These are phyloP conservation scores for Sabellastarte sp. DNA, from an alignment of 2,888 invertebrate species.

Conservation along the genomic window DNA sequence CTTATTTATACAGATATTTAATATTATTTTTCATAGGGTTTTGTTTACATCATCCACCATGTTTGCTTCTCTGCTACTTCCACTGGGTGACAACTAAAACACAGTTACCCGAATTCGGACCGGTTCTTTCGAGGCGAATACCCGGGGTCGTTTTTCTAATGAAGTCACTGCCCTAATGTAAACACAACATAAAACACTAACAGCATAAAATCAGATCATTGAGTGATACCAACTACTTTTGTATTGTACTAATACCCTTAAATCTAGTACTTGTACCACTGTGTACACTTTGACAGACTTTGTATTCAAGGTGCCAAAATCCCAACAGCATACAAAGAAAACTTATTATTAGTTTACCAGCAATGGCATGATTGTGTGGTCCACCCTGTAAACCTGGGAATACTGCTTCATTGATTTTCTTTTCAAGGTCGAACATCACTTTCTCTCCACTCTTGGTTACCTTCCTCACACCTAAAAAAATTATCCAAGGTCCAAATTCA, in stretches of 20 bases:
- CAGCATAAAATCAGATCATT: not conserved
- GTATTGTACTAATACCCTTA: not conserved
- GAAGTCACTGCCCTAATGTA: too few species aligned
- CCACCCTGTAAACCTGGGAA: conserved; percentile 96
- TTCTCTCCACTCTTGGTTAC: conserved; percentile 80
- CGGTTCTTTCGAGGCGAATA: too few species aligned
- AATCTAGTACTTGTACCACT: not conserved
- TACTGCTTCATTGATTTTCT: conserved; percentile 83
- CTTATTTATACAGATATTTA: too few species aligned
- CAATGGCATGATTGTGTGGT: conserved; percentile 96
- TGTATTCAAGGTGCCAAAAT: not conserved
- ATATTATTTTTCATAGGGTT: too few species aligned
- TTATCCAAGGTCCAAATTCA: too few species aligned
- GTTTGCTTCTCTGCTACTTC: too few species aligned
- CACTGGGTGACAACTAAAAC: too few species aligned
- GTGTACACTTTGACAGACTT: not conserved
- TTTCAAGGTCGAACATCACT: conserved; percentile 83
- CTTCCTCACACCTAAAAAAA: conserved; percentile 60
- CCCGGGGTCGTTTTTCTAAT: too few species aligned
- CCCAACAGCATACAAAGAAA: not conserved
- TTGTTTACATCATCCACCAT: too few species aligned
- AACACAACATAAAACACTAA: too few species aligned
- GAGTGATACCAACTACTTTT: not conserved
- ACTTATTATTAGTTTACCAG: conserved; percentile 62
- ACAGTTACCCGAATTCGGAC: too few species aligned